Evolutionary conservation across 2,888 invertebrate species (phyloP), one percentile per base, ranked within the genome.

Genomic region (Tenthredo amoena): DNA sequence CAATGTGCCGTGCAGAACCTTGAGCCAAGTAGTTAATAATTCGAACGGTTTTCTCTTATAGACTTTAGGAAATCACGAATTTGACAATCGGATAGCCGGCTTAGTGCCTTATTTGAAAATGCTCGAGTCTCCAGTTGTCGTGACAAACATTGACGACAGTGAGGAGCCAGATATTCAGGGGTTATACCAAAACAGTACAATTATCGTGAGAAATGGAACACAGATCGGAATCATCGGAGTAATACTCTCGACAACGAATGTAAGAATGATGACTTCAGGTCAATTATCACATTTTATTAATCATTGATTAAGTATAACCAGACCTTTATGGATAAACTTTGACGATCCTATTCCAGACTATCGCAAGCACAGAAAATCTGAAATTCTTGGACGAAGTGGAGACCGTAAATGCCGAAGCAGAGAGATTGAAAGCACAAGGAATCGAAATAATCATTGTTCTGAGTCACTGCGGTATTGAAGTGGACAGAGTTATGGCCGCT

Each of bases 21-120:
- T 58, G n/a, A 58, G n/a, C 21, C 21, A 18, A 50, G 18, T 18
- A 50, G 4, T 18, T 5, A 50, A 18, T 34, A 77, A 31, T 77
- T 50, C 26, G 55, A 77, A 21, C 74, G 26, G 4, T 50, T 34
- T 55, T 55, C 2, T 18, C 6, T 55, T 81, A 40, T 91, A 98
- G 97, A 96, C 97, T 0, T 92, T 98, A 9, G 98, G 98, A 0
- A 98, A 98, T 92, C 98, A 98, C 89, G 98, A 98, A 92, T 98
- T 98, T 90, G 98, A 98, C 91, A 95, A 97, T 89, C 96, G 95
- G 2, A 94, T 98, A 1, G 95, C 94, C 12, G 97, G 97, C 0
- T 93, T 97, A 0, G 94, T 96, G 0, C 97, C 97, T 0, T 98
- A 97, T 92, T 91, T 98, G 65, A 92, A 96, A 88, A 93, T 93